Base-by-base conservation (phyloP, 2,113 vertebrate genomes). In the Acrocephalus arundinaceus region DNA sequence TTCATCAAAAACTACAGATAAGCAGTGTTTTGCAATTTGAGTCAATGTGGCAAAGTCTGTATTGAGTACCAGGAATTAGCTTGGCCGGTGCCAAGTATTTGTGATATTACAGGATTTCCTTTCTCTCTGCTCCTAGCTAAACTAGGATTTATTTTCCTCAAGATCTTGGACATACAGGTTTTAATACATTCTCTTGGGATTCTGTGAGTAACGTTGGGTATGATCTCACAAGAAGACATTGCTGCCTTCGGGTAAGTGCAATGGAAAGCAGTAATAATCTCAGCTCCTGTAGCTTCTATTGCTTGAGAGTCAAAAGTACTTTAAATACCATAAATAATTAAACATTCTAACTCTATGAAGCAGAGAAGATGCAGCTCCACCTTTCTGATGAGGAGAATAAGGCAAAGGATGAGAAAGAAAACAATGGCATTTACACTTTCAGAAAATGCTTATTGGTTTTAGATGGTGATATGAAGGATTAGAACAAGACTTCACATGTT, bases 321-420 rank as follows among this genome's bases (percentile, higher is more conserved):
- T 90, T 92, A 94, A 94, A 95, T 90, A 89, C 46, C 28, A 90
- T 95, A 92, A 97, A 96, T 96, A 94, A 95, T 96, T 96, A 90
- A 96, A 84, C 49, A 45, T 87, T 57, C 28, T 45, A 84, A 75
- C 88, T 95, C 88, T 66, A 1, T 88, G 73, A 93, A 93, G 66
- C 52, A 84, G 45, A 43, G 54, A 92, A 89, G 90, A 84, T 92
- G 54, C 49, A 62, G 76, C 79, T 86, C 37, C 27, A 24, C 79
- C 70, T 86, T 92, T 93, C 73, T 85, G 88, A 78, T 82, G 37
- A 89, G 61, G 61, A 67, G 61, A 92, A 57, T 72, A 88, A 90
- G 72, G 70, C 3, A 10, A 95, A 95, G n/a, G n/a, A 41, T 62
- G 66, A 89, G 39, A 65, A 89, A 88, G 52, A 89, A 92, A 92